Percentiles rank a stretch among this genome's conserved stretches.
Conservation (phyloP, 2,113 vertebrate genomes). For the Datnioides undecimradiatus region DNA sequence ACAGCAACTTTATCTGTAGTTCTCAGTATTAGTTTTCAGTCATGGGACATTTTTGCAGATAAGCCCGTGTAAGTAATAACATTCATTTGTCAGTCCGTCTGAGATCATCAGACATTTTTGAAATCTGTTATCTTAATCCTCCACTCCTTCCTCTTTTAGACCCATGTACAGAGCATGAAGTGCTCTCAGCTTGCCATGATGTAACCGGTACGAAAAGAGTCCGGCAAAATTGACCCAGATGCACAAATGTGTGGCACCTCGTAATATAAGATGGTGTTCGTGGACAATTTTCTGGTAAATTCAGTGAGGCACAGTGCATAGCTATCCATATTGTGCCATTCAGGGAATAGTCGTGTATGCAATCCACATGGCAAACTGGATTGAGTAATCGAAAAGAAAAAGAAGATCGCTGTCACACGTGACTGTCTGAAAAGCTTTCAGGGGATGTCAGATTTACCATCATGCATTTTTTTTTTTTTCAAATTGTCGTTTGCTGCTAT, state of each 20-base stretch:
- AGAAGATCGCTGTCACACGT: not conserved
- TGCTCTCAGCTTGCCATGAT: not conserved
- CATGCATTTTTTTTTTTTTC: not conserved
- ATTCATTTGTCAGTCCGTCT: not conserved
- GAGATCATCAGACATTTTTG: conserved; percentile 7
- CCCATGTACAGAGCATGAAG: not conserved
- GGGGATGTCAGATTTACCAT: not conserved
- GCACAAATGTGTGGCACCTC: not conserved
- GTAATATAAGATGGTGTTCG: not conserved
- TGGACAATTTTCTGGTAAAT: not conserved
- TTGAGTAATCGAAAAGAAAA: not conserved
- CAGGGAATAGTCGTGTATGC: not conserved
- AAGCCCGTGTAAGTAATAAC: not conserved
- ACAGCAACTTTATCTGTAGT: too few relatives aligned
- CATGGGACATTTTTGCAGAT: not conserved
- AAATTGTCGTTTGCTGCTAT: conserved; percentile 21
- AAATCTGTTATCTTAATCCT: conserved; percentile 32
- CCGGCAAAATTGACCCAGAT: not conserved
- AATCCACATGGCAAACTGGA: not conserved
- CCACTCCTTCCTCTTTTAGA: not conserved
- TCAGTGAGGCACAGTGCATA: not conserved
- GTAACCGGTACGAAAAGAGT: not conserved
- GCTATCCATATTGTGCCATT: not conserved
- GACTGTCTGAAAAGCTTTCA: conserved; percentile 7
- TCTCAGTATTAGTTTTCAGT: not conserved